Base-by-base conservation (phyloP, 2,888 invertebrate species). In the Torymus auratus region DNA sequence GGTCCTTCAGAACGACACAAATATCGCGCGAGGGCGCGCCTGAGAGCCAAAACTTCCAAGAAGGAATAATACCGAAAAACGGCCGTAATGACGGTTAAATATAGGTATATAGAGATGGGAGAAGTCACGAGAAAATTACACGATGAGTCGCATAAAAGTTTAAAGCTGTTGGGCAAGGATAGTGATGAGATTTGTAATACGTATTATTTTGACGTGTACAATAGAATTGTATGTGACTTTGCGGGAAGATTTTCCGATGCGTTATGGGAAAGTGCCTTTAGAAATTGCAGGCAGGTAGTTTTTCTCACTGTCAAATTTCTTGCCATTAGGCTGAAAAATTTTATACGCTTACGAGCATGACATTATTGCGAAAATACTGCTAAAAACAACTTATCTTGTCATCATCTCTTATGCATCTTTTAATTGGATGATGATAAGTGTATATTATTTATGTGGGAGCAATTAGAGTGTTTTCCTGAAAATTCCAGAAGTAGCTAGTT, bases 81-180 rank as follows among this genome's bases (percentile, higher is more conserved):
- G 17, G 58, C 12, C 52, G n/a, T 62, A 62, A 79, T 73, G 20
- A 72, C 20, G 55, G 64, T n/a, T 4, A 61, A 76, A 17, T 53
- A 52, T 41, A 41, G 7, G 41, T 5, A 60, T 78, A 50, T 50
- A 28, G 20, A 50, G 10, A 69, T 60, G 50, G 52, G 55, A 61
- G 55, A 41, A 41, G 41, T 41, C 41, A 41, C 41, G 64, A 53
- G 65, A 71, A 56, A 80, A 80, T 80, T 61, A 62, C 41, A 58
- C 75, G 69, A 79, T 50, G 60, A 69, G 61, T 55, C 23, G 56
- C 15, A 15, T 50, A 65, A 71, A 75, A 69, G 70, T 75, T 75
- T 64, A 65, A 71, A 67, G 52, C 64, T 2, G 28, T 52, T 62
- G 69, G 20, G 56, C 13, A 70, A 70, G 70, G 75, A 74, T 70